Evolutionary conservation across 2,113 vertebrate species (phyloP).

Genomic region (Apaloderma vittatum): DNA sequence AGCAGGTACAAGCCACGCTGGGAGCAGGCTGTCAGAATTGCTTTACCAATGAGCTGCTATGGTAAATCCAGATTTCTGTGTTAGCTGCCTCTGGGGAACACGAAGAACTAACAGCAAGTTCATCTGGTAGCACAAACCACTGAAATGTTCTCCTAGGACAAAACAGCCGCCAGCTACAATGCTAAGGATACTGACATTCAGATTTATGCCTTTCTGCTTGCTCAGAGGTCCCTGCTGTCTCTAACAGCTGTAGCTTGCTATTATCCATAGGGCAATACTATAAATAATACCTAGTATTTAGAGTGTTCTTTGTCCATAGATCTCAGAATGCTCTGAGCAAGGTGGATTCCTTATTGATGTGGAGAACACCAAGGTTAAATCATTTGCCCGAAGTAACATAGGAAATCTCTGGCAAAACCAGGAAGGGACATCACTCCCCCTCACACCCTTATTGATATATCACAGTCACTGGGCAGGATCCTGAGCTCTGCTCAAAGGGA

Average conservation of each 20-base stretch:
- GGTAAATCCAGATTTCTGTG: neutral
- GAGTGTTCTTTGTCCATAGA: neutral
- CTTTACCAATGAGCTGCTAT: neutral
- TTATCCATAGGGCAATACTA: neutral
- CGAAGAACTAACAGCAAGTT: neutral
- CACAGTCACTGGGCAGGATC: neutral
- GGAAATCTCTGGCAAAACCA: neutral
- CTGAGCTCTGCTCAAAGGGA: neutral
- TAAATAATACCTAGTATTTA: neutral
- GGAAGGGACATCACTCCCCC: neutral
- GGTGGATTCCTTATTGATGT: neutral
- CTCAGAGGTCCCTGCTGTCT: constrained; percentile 1
- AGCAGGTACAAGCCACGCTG: neutral
- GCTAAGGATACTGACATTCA: neutral
- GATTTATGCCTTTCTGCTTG: constrained; percentile 3
- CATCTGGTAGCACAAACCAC: constrained; percentile 1
- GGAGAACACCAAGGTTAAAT: neutral
- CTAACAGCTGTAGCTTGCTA: constrained; percentile 11
- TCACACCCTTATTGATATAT: neutral
- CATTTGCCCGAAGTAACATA: neutral
- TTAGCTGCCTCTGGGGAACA: constrained; percentile 1
- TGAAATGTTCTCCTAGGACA: neutral
- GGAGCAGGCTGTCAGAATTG: neutral
- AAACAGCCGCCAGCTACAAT: neutral
- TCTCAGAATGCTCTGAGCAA: neutral